Percentiles rank a stretch among this genome's conserved stretches.
Evolutionary conservation across 2,113 vertebrate species (phyloP).

Genomic region (Myotis davidii): DNA sequence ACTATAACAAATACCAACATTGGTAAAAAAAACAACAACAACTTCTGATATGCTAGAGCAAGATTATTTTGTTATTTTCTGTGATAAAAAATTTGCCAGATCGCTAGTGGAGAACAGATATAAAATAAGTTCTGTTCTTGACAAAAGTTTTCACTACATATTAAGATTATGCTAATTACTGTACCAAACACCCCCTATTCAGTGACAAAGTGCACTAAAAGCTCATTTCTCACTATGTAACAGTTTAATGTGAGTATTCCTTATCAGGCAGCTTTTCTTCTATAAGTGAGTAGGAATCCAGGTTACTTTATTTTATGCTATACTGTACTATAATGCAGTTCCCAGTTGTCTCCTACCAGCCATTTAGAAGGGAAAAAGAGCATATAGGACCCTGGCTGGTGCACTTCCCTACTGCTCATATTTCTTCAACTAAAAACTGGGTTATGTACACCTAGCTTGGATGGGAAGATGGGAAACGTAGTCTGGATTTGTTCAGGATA

Average conservation of each 20-base stretch:
- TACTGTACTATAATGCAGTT: neutral
- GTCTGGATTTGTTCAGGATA: neutral
- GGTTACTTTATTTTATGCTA: neutral
- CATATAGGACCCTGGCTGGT: neutral
- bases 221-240: neutral
- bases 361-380: neutral
- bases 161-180: neutral
- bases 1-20: neutral
- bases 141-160: neutral
- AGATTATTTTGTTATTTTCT: conserved; percentile 9
- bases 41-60: neutral
- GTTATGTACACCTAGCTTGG: neutral
- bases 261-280: neutral
- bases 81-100: neutral
- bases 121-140: neutral
- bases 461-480: neutral
- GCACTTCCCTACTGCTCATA: neutral
- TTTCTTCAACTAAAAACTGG: neutral
- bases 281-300: neutral
- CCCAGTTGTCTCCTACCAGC: neutral
- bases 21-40: neutral
- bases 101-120: neutral
- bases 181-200: neutral
- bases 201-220: neutral
- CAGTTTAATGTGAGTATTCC: neutral